Conservation (phyloP, 1,140 invertebrate genomes). For the Lucilia sericata region DNA sequence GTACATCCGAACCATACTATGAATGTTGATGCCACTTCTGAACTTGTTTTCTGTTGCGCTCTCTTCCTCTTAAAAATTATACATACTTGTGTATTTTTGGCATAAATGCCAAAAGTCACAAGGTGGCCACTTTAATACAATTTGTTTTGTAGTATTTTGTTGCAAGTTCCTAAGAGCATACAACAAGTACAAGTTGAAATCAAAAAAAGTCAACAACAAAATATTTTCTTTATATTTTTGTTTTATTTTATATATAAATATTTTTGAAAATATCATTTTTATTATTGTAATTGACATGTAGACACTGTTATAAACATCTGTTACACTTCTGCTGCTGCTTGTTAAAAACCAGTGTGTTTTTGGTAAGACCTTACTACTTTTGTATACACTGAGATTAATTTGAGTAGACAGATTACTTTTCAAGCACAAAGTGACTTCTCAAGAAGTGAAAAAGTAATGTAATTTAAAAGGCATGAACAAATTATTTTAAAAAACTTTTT, state of each 20-base stretch:
- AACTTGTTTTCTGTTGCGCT: not conserved
- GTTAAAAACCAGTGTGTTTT: no score
- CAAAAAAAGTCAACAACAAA: not conserved
- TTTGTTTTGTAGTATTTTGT: not conserved
- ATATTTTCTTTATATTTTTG: not conserved
- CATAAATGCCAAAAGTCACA: not conserved
- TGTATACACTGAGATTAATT: no score
- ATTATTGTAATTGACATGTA: conserved; percentile 16
- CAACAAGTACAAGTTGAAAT: not conserved
- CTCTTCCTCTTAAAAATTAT: not conserved
- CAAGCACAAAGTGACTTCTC: no score
- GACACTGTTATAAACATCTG: conserved; percentile 14
- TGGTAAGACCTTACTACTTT: no score
- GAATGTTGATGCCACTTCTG: not conserved
- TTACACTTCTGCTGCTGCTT: not conserved
- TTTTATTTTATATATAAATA: not conserved
- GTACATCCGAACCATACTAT: not conserved
- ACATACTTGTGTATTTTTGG: not conserved
- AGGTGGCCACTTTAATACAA: not conserved
- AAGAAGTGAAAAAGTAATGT: no score
- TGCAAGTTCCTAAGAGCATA: not conserved
- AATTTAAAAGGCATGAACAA: no score
- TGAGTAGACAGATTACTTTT: no score
- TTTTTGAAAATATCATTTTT: not conserved
- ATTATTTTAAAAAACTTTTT: no score